Base-by-base conservation (phyloP, 2,888 invertebrate genomes). In the Emesis castigata region DNA sequence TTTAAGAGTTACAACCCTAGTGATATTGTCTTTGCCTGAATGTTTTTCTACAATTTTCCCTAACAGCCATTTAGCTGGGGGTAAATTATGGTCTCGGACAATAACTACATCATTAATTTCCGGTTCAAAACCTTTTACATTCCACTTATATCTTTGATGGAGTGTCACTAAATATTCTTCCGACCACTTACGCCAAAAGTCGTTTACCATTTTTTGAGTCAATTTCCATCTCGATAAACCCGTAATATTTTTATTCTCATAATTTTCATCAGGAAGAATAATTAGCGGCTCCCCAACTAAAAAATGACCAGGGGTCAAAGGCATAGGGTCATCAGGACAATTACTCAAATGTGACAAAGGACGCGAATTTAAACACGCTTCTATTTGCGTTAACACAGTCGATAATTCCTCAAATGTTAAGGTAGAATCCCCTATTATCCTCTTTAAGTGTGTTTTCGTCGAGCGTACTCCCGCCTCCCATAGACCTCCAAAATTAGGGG, bases 101-200 rank as follows among this genome's bases (percentile, higher is more conserved):
- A 85, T 48, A 53, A 83, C 81, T 3, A 86, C 70, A 65, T 84
- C 81, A 18, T 73, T 77, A 11, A 79, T 14, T 34, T 79, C 62
- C 0, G 79, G 77, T 20, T 82, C 78, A 9, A 73, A 11, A 4
- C 4, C 31, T 29, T 29, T 39, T 6, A 16, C 34, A 1, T 9
- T 6, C 82, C 84, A 84, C 65, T 85, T 85, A 22, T 80, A 68
- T 16, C 86, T 39, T 16, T 83, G 78, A 7, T 64, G 22, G 14
- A 71, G 56, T 1, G 31, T 44, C 9, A 39, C 53, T 31, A 81
- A 69, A 31, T 81, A 81, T 26, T 81, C 79, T 0, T 64, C 11
- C 44, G 78, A 79, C 77, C 78, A 79, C 8, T 77, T 31, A 3
- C 73, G 66, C 82, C 85, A 85, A 72, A 82, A 83, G 26, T 69